Evolutionary conservation across 2,113 vertebrate genomes (phyloP).

Genomic region (Fulmarus glacialis): DNA sequence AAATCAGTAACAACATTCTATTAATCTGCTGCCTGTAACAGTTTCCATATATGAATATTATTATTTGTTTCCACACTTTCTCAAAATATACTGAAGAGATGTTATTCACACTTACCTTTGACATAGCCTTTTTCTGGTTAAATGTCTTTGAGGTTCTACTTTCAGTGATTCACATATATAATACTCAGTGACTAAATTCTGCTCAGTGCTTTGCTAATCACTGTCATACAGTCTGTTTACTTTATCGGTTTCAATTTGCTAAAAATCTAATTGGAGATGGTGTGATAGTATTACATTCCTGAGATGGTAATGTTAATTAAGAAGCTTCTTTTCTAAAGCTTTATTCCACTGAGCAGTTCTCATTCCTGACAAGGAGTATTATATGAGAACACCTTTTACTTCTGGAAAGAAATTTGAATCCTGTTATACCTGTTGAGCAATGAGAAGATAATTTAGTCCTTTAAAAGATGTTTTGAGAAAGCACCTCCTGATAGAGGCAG

Average conservation of each 20-base stretch:
- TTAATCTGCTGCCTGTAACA: not conserved
- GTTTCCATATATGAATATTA: not conserved
- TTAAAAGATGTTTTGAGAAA: not conserved
- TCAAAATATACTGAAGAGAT: not conserved
- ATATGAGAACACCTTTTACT: not conserved
- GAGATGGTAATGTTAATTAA: not conserved
- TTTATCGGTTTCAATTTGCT: constrained; percentile 22
- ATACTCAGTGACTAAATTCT: not conserved
- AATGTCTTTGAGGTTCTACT: not conserved
- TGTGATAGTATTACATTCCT: not conserved
- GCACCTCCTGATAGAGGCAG: not conserved
- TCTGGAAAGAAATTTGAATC: not conserved
- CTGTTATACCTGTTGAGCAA: constrained; percentile 23
- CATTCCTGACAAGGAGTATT: not conserved
- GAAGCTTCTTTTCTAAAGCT: not conserved
- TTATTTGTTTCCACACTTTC: not conserved
- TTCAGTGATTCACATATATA: not conserved
- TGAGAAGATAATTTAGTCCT: not conserved
- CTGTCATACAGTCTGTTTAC: not conserved
- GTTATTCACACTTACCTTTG: not conserved
- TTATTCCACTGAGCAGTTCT: not conserved
- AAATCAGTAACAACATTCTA: not conserved
- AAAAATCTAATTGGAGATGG: not conserved
- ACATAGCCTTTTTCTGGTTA: not conserved
- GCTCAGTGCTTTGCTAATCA: not conserved